Base-by-base conservation (phyloP, 2,113 vertebrate species). In the Datnioides undecimradiatus region DNA sequence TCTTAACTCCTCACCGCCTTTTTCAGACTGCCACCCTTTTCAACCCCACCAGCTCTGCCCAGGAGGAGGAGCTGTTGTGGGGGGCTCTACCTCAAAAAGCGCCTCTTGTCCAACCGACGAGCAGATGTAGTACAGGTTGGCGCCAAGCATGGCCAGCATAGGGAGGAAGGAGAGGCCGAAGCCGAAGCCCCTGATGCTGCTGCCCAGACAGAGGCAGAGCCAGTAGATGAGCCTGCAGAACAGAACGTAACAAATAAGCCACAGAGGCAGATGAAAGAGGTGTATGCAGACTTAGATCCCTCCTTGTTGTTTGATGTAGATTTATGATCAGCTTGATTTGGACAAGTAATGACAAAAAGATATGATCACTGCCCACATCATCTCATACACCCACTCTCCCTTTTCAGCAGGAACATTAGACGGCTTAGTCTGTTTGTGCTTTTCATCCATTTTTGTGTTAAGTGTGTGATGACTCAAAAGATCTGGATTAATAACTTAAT, bases 81-180 rank as follows among this genome's bases (percentile, higher is more conserved):
- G 88, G 0, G 89, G 87, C 0, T 77, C 90, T 1, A 95, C 55
- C 0, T 95, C 91, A 0, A 99, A 95, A 65, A 99, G 80, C 0
- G 79, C 41, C 31, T 84, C 93, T 4, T 94, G 85, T 0, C 95
- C 96, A 21, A 94, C 87, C 21, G 96, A 88, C 0, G 95, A 5
- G 10, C 96, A 95, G 88, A 97, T 92, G 68, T 92, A 95, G 88
- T 96, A 97, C 4, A 99, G 90, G 87, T 98, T 98, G 93, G 90
- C 93, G 25, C 95, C 80, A 31, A 97, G 89, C 95, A 99, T 97
- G 72, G 92, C 90, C 75, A 97, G 82, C 1, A 97, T 88, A 0
- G 97, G 97, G 82, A 97, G 83, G 91, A 97, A 98, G 5, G 96
- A 97, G 83, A 99, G 85, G 69, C 95, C 93, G 4, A 96, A 98